These are phyloP conservation scores for Hesperophylax magnus DNA, from an alignment of 1,140 invertebrate species.

Conservation along the genomic window DNA sequence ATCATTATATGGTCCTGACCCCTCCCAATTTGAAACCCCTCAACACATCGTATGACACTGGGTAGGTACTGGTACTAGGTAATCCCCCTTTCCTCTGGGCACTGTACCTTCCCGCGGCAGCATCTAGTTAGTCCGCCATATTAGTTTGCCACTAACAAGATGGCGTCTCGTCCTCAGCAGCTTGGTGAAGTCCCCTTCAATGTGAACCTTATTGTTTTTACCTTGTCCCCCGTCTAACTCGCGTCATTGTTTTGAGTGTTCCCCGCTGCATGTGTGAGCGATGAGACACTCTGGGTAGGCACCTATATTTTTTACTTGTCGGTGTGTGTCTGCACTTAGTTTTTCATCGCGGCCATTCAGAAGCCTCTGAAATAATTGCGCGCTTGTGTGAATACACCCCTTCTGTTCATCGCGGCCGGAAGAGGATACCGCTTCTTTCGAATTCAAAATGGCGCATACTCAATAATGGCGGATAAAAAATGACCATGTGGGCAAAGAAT, in stretches of 20 bases:
- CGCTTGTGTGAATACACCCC: slow-evolving; percentile 31
- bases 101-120: not conserved
- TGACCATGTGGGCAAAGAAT: not conserved
- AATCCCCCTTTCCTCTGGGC: not conserved
- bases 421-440: slow-evolving; percentile 12
- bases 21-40: too few species aligned
- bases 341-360: slow-evolving; percentile 34
- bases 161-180: not conserved
- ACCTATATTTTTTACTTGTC: not conserved
- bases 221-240: slow-evolving; percentile 3
- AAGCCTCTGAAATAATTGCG: slow-evolving; percentile 23
- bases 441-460: slow-evolving; percentile 9
- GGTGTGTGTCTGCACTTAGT: slow-evolving; percentile 30
- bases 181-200: not conserved
- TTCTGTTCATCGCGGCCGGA: not conserved
- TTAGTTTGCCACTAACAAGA: slow-evolving; percentile 33
- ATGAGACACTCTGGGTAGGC: not conserved
- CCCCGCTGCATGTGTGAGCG: slow-evolving; percentile 23
- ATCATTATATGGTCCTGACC: too few species aligned
- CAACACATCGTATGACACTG: not conserved
- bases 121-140: slow-evolving; percentile 29
- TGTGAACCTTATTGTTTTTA: slow-evolving; percentile 24
- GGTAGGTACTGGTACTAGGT: not conserved
- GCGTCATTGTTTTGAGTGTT: slow-evolving; percentile 4
- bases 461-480: slow-evolving; percentile 25